Evolutionary conservation across 2,113 vertebrate genomes (phyloP), one percentile per base, ranked within the genome.

Genomic region (Danionella cerebrum): DNA sequence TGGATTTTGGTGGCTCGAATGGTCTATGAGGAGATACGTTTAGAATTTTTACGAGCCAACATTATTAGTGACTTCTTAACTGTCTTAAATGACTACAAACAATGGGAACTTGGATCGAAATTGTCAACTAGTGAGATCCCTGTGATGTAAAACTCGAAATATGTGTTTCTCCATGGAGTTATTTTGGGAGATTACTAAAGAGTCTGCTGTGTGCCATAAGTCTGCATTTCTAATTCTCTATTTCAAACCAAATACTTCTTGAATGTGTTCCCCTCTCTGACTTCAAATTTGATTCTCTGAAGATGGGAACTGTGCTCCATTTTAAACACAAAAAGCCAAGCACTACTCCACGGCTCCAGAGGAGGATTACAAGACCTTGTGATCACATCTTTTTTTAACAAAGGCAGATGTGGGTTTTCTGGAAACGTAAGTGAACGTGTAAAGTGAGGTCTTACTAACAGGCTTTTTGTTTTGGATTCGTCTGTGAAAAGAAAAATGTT

Each of bases 401-500:
- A 25, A 60, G 41, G 25, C 42, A 19, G 58, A 60, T 45, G 58
- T 3, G 24, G 45, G 39, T 31, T 31, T 60, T 60, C 25, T 21
- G 14, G 13, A 16, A 41, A 60, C 5, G 25, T 41, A 35, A 66
- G 14, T 22, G 27, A 55, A 14, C 14, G 33, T n/a, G n/a, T n/a
- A n/a, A 41, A 69, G 41, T 59, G 31, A 29, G 29, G 42, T 69
- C 54, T 50, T 27, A 6, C 33, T 48, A 19, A 18, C 42, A 51
- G 33, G 27, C 1, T 60, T 42, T 11, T 47, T 33, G 69, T 67
- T 60, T 48, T 64, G 57, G 67, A 65, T 58, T 65, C 64, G 21
- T 50, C 58, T 64, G 57, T 65, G 50, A 42, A 71, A 44, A 47
- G 76, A n/a, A 52, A 57, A 36, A 33, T 35, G 42, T 48, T 27